Evolutionary conservation across 1,140 invertebrate species (phyloP).

Genomic region (Neodiprion pinetum): DNA sequence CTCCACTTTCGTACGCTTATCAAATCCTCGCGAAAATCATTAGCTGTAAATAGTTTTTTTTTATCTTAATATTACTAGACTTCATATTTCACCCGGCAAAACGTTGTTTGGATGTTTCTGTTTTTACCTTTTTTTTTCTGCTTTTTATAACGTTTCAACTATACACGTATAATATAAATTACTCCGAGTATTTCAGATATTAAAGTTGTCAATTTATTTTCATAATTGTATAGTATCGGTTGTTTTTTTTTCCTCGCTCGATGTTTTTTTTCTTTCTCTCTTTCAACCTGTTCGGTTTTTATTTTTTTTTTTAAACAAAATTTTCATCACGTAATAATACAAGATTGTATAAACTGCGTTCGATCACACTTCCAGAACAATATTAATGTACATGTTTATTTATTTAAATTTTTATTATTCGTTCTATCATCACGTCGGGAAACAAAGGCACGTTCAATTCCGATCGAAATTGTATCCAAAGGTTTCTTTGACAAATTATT

Average conservation of each 20-base stretch:
- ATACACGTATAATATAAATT: constrained; percentile 29
- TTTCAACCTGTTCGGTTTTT: neutral
- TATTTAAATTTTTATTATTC: too few species aligned
- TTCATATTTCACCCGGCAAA: too few species aligned
- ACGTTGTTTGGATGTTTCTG: neutral
- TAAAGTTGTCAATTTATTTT: neutral
- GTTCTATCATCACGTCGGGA: too few species aligned
- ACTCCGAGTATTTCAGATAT: neutral
- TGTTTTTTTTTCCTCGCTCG: neutral
- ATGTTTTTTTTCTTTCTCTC: neutral
- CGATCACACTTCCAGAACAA: too few species aligned
- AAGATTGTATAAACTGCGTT: too few species aligned
- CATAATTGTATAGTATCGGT: too few species aligned
- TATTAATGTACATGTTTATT: too few species aligned
- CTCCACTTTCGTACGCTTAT: too few species aligned
- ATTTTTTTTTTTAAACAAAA: neutral
- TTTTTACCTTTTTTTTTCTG: neutral
- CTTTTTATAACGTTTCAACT: constrained; percentile 21
- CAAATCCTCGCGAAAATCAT: too few species aligned
- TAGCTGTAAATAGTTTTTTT: too few species aligned
- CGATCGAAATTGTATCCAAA: neutral
- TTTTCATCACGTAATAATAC: neutral
- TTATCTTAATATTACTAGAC: too few species aligned
- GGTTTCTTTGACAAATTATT: neutral
- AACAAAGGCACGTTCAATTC: neutral